Evolutionary conservation across 2,113 vertebrate species (phyloP).

Genomic region (Columba livia): DNA sequence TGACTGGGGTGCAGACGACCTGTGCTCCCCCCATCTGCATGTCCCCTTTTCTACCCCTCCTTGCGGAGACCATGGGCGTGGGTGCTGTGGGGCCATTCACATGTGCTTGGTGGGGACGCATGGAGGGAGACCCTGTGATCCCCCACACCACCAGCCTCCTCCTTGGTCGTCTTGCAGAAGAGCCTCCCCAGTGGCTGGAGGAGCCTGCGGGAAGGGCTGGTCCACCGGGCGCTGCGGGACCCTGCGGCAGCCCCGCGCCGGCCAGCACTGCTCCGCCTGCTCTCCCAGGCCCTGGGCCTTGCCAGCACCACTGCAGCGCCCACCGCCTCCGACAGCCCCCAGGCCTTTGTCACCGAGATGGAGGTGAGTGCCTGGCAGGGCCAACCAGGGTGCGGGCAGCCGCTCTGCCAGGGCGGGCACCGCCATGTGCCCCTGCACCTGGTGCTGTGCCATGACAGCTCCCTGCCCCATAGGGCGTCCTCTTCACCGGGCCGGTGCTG

Average conservation of each 20-base stretch:
- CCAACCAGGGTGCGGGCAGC: rapidly evolving
- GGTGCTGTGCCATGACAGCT: rapidly evolving
- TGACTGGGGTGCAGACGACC: neutral
- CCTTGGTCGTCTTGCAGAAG: slow-evolving; percentile 40
- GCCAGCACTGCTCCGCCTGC: slow-evolving; percentile 71
- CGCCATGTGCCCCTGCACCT: rapidly evolving
- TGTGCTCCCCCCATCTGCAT: neutral
- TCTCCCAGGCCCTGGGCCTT: slow-evolving; percentile 78
- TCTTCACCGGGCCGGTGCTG: slow-evolving; percentile 81
- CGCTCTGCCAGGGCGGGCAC: neutral
- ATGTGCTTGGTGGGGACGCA: neutral
- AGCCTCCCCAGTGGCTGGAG: slow-evolving; percentile 63
- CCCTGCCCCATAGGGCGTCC: slow-evolving; percentile 68
- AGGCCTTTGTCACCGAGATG: slow-evolving; percentile 72
- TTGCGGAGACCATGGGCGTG: rapidly evolving
- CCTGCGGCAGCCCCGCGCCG: slow-evolving; percentile 47
- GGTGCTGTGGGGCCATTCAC: neutral
- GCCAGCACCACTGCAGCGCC: neutral
- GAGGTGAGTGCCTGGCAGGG: slow-evolving; percentile 66
- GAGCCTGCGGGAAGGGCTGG: slow-evolving; percentile 63
- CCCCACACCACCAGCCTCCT: rapidly evolving
- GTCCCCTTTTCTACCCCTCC: neutral
- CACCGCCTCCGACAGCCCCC: slow-evolving; percentile 60
- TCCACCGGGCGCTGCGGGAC: slow-evolving; percentile 74
- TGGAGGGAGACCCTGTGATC: rapidly evolving